A percentile compares a stretch with the other conserved stretches of the same genome.
Evolutionary conservation across 2,113 vertebrate species (phyloP).

Genomic region (Rhagologus leucostigma): DNA sequence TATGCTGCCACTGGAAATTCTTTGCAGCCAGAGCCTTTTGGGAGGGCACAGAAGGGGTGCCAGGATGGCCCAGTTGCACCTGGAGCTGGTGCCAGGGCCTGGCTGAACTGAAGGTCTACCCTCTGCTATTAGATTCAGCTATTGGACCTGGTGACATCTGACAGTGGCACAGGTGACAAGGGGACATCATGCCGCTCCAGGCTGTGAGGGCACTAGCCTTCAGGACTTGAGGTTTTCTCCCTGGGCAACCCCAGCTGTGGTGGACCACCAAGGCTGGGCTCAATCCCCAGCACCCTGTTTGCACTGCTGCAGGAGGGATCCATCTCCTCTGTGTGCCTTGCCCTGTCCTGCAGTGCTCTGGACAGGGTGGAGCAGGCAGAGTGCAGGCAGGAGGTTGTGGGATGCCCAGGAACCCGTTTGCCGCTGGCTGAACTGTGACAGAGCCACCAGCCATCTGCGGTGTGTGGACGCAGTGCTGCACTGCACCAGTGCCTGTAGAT

Average conservation of each 20-base stretch:
- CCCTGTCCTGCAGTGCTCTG: background rate
- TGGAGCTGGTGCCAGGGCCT: background rate
- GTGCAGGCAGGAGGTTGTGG: background rate
- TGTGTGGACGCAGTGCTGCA: accelerated
- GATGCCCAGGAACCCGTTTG: background rate
- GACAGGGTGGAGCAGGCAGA: background rate
- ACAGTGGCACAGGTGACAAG: accelerated
- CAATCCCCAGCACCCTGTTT: background rate
- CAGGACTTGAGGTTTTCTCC: background rate
- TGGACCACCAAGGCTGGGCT: background rate
- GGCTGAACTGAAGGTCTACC: background rate
- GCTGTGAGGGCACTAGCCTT: background rate
- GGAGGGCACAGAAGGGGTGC: background rate
- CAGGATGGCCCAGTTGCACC: background rate
- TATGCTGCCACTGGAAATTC: background rate
- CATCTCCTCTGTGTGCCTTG: background rate
- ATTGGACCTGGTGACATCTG: background rate
- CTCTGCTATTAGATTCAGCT: background rate
- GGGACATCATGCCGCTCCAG: background rate
- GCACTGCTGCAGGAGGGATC: background rate
- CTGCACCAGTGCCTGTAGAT: too few species aligned
- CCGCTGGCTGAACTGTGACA: background rate
- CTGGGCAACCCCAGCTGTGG: background rate
- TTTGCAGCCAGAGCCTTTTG: background rate
- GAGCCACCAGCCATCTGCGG: background rate